Evolutionary conservation across 2,113 vertebrate species (phyloP), one percentile per base, ranked within the genome.

Genomic region (Sisor rabdophorus): DNA sequence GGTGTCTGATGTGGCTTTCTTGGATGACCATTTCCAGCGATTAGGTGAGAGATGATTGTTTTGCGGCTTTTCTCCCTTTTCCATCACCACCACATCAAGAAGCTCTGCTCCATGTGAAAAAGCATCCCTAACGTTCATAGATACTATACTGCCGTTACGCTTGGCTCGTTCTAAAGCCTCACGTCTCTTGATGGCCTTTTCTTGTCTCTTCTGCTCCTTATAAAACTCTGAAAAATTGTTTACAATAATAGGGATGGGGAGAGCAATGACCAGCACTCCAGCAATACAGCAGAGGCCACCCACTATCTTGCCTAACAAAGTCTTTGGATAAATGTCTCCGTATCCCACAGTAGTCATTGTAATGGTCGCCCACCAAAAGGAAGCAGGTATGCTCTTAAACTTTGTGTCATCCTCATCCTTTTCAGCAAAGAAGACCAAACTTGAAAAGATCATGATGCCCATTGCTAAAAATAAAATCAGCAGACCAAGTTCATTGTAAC

Each of bases 391-490:
- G 89, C 97, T 99, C 88, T 98, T 98, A 87, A 99, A 99, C 89
- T 99, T 99, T 82, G 97, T 99, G 86, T 98, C 97, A 32, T 98
- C 95, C 80, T 99, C 97, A 16, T 99, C 97, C 82, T 99, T 99
- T 88, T 99, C 97, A 0, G 97, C 97, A 85, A 99, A 99, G 89
- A 99, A 99, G 68, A 99, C 97, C 71, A 99, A 91, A 87, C 97
- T 99, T 60, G 97, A 99, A 87, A 99, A 99, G 78, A 99, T 99
- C 97, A 99, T 99, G 88, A 99, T 99, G 53, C 97, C 97, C 97
- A 99, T 99, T 77, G 97, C 97, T 13, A 99, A 89, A 86, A 99
- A 99, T 79, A 99, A 92, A 82, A 99, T 99, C 64, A 99, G 94
- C 79, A 99, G 82, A 13, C 97, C 97, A 67, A 99, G 91, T 86